Conservation (phyloP, 2,113 vertebrate species). For the Sarotherodon lohbergeri region DNA sequence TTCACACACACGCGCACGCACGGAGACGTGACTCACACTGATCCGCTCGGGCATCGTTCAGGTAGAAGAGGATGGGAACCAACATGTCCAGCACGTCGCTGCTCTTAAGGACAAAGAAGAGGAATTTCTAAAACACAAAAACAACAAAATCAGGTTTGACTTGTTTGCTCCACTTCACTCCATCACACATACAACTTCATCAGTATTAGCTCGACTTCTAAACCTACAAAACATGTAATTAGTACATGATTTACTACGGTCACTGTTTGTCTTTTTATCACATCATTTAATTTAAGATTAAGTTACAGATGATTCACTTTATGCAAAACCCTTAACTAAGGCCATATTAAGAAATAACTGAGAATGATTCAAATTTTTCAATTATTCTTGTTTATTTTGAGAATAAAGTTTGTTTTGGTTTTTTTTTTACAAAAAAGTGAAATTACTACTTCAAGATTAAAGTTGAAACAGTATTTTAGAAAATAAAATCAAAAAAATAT, state of each 20-base stretch:
- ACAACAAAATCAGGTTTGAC: fast-evolving
- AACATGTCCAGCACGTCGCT: slow-evolving; percentile 93
- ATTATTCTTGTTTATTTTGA: background rate
- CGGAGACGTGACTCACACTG: slow-evolving; percentile 79
- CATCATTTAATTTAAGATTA: too few relatives aligned
- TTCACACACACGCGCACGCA: fast-evolving
- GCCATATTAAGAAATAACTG: background rate
- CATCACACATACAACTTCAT: fast-evolving
- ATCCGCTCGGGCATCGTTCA: slow-evolving; percentile 91
- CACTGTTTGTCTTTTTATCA: too few relatives aligned
- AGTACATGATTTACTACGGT: too few relatives aligned
- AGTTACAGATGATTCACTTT: too few relatives aligned
- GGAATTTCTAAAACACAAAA: slow-evolving; percentile 82
- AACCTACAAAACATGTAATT: too few relatives aligned
- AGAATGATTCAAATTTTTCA: too few relatives aligned
- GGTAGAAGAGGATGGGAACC: slow-evolving; percentile 90
- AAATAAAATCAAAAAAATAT: background rate
- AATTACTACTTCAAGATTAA: background rate
- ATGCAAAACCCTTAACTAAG: background rate
- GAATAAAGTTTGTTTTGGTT: background rate
- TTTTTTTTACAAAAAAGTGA: background rate
- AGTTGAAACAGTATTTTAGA: fast-evolving
- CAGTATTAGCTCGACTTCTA: background rate
- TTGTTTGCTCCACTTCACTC: background rate
- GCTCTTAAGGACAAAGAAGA: slow-evolving; percentile 98